phyloP scores from a whole-genome alignment of 1,140 invertebrate species.

The Pinna nobilis region DNA sequence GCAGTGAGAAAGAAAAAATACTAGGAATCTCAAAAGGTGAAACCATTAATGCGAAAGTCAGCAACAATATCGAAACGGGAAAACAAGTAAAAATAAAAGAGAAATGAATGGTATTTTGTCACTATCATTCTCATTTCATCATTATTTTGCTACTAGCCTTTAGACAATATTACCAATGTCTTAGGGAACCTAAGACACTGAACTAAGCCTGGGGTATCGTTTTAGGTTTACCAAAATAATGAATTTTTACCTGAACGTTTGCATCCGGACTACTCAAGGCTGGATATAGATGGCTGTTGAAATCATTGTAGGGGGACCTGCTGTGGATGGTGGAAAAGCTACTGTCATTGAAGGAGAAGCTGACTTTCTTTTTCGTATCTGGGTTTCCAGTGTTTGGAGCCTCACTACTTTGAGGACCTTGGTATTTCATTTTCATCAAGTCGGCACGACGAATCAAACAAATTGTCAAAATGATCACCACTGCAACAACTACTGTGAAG shows the following conservation, averaged over 20 bases:
- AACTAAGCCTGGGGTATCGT: background rate
- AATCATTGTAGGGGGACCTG: background rate
- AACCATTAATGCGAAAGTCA: too few species aligned
- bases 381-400: conserved; percentile 18
- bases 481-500: conserved; percentile 37
- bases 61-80: too few species aligned
- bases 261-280: background rate
- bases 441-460: conserved; percentile 42
- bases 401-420: conserved; percentile 18
- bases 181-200: too few species aligned
- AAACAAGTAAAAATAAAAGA: too few species aligned
- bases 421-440: conserved; percentile 19
- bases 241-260: conserved; percentile 8
- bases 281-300: background rate
- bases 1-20: too few species aligned
- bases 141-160: too few species aligned
- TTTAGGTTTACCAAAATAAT: conserved; percentile 5
- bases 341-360: background rate
- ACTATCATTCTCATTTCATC: too few species aligned
- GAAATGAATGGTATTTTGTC: too few species aligned
- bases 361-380: conserved; percentile 21
- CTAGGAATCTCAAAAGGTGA: too few species aligned
- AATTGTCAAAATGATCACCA: conserved; percentile 45
- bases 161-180: too few species aligned
- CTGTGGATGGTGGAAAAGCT: background rate